These are phyloP conservation scores for Parapristionchus giblindavisi DNA, from an alignment of 2,888 invertebrate genomes.

Conservation along the genomic window DNA sequence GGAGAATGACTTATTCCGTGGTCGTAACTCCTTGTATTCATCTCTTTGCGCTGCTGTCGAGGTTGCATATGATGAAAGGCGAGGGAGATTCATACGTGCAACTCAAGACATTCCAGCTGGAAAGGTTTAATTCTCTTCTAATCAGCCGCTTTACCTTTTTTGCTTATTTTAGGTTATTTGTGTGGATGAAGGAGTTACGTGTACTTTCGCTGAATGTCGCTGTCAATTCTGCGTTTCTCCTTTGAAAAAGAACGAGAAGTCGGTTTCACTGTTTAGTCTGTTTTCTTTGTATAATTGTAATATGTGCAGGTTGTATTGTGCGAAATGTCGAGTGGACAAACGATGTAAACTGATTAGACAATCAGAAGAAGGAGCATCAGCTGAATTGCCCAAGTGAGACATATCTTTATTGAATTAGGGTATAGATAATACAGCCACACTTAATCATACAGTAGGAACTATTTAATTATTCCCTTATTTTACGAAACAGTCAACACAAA, in stretches of 20 bases:
- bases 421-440: no score
- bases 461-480: no score
- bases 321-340: constrained; percentile 39
- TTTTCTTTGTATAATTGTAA: neutral
- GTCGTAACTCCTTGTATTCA: constrained; percentile 9
- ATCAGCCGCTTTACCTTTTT: neutral
- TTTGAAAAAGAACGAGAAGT: constrained; percentile 33
- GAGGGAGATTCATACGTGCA: constrained; percentile 34
- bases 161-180: constrained; percentile 17
- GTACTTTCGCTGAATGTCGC: constrained; percentile 30
- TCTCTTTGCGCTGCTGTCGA: constrained; percentile 24
- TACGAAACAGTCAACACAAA: no score
- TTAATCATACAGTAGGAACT: no score
- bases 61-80: constrained; percentile 10
- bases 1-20: constrained; percentile 29
- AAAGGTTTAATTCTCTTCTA: constrained; percentile 4
- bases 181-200: constrained; percentile 37
- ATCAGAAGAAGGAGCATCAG: constrained; percentile 24
- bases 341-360: constrained; percentile 31
- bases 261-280: neutral
- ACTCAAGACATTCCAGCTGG: constrained; percentile 33
- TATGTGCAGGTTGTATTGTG: constrained; percentile 4
- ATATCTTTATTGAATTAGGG: no score
- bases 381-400: constrained; percentile 19
- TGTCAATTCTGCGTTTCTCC: constrained; percentile 31